A percentile compares a stretch with the other conserved stretches of the same genome.
These are phyloP conservation scores for Girardia tigrina DNA, from an alignment of 2,888 invertebrate genomes.

Conservation along the genomic window DNA sequence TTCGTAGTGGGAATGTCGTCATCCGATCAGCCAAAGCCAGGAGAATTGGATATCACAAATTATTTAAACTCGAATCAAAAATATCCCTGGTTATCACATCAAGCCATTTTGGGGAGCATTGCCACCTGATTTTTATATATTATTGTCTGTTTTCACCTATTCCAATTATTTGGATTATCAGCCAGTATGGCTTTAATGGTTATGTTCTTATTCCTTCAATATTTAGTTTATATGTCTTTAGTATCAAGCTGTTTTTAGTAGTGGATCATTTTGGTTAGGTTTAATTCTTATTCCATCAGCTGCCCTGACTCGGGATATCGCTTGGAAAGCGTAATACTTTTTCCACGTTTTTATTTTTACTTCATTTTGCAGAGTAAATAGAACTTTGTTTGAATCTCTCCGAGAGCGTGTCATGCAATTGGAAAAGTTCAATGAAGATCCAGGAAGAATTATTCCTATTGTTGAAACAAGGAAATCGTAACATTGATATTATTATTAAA, in stretches of 20 bases:
- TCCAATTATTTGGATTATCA: constrained; percentile 62
- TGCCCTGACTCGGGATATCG: constrained; percentile 72
- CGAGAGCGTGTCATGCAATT: constrained; percentile 78
- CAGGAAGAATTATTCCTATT: constrained; percentile 53
- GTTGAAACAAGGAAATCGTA: background rate
- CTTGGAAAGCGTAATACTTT: constrained; percentile 62
- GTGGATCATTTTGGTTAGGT: constrained; percentile 84
- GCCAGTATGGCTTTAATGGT: constrained; percentile 85
- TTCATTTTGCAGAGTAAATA: constrained; percentile 58
- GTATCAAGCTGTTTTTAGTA: constrained; percentile 65
- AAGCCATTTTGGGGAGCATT: constrained; percentile 90
- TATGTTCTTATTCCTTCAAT: background rate
- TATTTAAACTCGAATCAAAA: too few relatives aligned
- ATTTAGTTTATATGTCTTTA: constrained; percentile 39
- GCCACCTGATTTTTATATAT: constrained; percentile 81
- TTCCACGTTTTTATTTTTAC: background rate
- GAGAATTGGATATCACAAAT: too few relatives aligned
- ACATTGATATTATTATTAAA: too few relatives aligned
- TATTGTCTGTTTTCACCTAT: constrained; percentile 60
- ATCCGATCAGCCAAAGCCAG: too few relatives aligned
- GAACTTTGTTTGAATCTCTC: constrained; percentile 71
- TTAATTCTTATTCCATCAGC: constrained; percentile 73
- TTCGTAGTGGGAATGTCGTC: too few relatives aligned
- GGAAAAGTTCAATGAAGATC: constrained; percentile 73
- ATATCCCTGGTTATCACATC: constrained; percentile 77